Evolutionary conservation across 2,888 invertebrate genomes (phyloP), one percentile per base, ranked within the genome.

Genomic region (Melolontha melolontha): DNA sequence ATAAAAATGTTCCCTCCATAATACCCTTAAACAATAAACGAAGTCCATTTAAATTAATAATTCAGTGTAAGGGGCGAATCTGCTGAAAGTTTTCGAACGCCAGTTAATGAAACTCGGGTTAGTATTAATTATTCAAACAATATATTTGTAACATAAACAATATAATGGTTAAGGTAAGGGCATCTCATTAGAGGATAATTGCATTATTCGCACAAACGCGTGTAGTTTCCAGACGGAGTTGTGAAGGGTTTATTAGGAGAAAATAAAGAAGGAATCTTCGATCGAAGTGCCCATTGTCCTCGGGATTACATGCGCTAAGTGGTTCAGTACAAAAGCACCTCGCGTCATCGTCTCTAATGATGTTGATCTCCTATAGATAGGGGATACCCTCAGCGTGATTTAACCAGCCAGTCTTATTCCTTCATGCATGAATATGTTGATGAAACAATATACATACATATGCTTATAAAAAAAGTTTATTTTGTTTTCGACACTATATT

Each of bases 211-310:
- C 50, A n/a, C n/a, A 27, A 50, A 50, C 27, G n/a, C 27, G 27
- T 22, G 1, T 17, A 17, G 47, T 47, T 47, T 47, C 47, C 14
- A 8, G 47, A 14, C 71, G 71, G 22, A 70, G 70, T 63, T 71
- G 70, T 73, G 74, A 72, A 75, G 74, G 75, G 76, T 78, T 79
- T 78, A 79, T 78, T 77, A 77, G 76, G 72, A 67, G 75, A 76
- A 79, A 79, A 80, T 78, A 79, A 79, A 75, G 79, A 74, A 54
- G 74, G 75, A 76, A 75, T 76, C 77, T 78, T 74, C 74, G 76
- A 75, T 70, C 71, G 74, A 73, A 73, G 72, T 73, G 74, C 71
- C 77, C 76, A 79, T 79, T 79, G 79, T 79, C 75, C 77, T 72
- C 68, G 64, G 74, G 76, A 76, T 78, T 78, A 77, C 77, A 76